phyloP scores from a whole-genome alignment of 2,888 invertebrate species.

The Electrophaes corylata region DNA sequence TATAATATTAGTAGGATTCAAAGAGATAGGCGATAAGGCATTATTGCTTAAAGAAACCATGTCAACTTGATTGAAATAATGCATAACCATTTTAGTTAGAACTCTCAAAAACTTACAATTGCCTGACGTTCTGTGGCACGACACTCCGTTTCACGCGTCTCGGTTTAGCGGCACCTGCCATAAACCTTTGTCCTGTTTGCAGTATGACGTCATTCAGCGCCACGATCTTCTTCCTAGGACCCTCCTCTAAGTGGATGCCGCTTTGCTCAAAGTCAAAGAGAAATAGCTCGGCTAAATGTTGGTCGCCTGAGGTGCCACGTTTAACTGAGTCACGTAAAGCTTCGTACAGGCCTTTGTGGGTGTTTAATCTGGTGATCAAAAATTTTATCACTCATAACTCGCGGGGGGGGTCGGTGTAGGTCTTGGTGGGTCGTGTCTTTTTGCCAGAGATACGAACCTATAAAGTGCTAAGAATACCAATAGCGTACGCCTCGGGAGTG shows the following conservation, averaged over 20 bases:
- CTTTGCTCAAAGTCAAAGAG: constrained; percentile 98
- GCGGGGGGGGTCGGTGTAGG: too few relatives aligned
- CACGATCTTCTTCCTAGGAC: constrained; percentile 90
- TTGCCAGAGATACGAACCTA: too few relatives aligned
- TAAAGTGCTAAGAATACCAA: too few relatives aligned
- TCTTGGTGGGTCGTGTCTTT: too few relatives aligned
- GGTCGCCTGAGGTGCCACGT: constrained; percentile 92
- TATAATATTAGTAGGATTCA: too few relatives aligned
- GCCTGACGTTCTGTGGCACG: constrained; percentile 89
- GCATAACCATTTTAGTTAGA: neutral
- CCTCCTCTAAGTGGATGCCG: constrained; percentile 95
- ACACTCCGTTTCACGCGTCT: constrained; percentile 86
- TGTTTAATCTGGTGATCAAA: constrained; percentile 89
- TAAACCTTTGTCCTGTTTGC: constrained; percentile 92
- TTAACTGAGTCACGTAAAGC: constrained; percentile 89
- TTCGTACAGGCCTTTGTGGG: constrained; percentile 92
- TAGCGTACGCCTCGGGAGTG: too few relatives aligned
- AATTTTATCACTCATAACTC: neutral
- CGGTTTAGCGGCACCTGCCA: constrained; percentile 89
- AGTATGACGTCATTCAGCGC: constrained; percentile 93
- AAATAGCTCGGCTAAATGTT: constrained; percentile 94
- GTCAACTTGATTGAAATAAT: too few relatives aligned
- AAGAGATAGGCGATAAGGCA: too few relatives aligned
- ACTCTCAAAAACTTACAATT: constrained; percentile 85
- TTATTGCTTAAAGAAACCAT: too few relatives aligned